Evolutionary conservation across 1,140 invertebrate species (phyloP).

Genomic region (Hestina assimilis): DNA sequence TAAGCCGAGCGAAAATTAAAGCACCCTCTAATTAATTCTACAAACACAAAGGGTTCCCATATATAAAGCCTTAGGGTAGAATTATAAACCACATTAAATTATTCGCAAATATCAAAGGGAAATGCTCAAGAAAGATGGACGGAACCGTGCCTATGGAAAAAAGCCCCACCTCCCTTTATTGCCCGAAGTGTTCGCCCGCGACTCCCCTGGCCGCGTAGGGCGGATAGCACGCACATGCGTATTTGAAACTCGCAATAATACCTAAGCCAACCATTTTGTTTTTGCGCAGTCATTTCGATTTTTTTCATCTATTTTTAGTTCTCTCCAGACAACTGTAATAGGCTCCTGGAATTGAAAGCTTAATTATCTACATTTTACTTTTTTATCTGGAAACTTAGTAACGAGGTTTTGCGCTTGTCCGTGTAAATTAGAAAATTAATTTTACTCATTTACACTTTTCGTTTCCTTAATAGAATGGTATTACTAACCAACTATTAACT

Average conservation of each 20-base stretch:
- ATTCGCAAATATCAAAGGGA: conserved; percentile 58
- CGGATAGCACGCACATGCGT: conserved; percentile 67
- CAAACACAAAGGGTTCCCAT: conserved; percentile 41
- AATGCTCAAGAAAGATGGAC: conserved; percentile 57
- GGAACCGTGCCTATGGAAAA: conserved; percentile 44
- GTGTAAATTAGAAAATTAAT: conserved; percentile 20
- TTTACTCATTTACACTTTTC: conserved; percentile 5
- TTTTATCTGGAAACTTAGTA: conserved; percentile 13
- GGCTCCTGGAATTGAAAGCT: conserved; percentile 39
- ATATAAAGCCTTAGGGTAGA: conserved; percentile 27
- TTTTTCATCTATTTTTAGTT: conserved; percentile 47
- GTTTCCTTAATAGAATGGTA: background rate
- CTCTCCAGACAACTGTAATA: conserved; percentile 43
- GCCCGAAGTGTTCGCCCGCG: conserved; percentile 35
- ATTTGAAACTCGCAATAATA: conserved; percentile 49
- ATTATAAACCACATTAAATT: conserved; percentile 52
- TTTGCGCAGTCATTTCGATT: conserved; percentile 60
- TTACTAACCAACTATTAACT: too few species aligned
- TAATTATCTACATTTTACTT: conserved; percentile 35
- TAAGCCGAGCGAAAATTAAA: conserved; percentile 56
- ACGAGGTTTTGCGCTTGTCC: conserved; percentile 7
- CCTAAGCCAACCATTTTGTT: conserved; percentile 75
- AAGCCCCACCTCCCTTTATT: conserved; percentile 38
- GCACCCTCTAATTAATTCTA: conserved; percentile 59
- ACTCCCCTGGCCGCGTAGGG: conserved; percentile 37